Evolutionary conservation across 2,797 vertebrate species (phyloP).

Genomic region (Molossus alvarezi): DNA sequence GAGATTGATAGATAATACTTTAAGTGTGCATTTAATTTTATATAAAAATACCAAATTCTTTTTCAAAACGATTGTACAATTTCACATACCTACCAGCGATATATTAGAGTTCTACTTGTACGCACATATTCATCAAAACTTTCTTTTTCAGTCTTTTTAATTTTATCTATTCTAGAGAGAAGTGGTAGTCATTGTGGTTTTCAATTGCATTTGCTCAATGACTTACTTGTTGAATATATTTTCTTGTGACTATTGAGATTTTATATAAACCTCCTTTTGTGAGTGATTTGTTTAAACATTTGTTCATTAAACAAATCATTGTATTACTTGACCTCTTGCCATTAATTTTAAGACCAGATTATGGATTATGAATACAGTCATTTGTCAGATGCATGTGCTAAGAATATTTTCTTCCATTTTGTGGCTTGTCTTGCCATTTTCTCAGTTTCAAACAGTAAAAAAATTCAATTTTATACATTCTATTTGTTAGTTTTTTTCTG

Average conservation of each 20-base stretch:
- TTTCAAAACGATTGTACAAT: background rate
- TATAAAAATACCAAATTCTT: slow-evolving; percentile 26
- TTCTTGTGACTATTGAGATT: slow-evolving; percentile 29
- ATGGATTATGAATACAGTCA: background rate
- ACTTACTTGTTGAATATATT: background rate
- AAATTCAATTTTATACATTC: background rate
- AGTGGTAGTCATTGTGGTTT: background rate
- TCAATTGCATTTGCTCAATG: slow-evolving; percentile 35
- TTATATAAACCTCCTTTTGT: slow-evolving; percentile 44
- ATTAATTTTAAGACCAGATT: background rate
- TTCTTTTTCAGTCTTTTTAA: background rate
- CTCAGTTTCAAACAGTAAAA: background rate
- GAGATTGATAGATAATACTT: background rate
- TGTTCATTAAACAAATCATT: background rate
- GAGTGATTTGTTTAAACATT: slow-evolving; percentile 56
- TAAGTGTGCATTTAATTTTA: background rate
- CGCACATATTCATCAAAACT: background rate
- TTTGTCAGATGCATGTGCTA: background rate
- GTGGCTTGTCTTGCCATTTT: background rate
- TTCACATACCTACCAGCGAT: background rate
- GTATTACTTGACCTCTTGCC: background rate
- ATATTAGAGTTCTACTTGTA: background rate
- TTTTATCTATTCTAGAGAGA: background rate
- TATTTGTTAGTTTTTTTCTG: background rate
- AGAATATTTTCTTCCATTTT: slow-evolving; percentile 47